Percentiles rank a stretch among this genome's conserved stretches.
Evolutionary conservation across 2,797 vertebrate genomes (phyloP).

Genomic region (Tympanoctomys barrerae): DNA sequence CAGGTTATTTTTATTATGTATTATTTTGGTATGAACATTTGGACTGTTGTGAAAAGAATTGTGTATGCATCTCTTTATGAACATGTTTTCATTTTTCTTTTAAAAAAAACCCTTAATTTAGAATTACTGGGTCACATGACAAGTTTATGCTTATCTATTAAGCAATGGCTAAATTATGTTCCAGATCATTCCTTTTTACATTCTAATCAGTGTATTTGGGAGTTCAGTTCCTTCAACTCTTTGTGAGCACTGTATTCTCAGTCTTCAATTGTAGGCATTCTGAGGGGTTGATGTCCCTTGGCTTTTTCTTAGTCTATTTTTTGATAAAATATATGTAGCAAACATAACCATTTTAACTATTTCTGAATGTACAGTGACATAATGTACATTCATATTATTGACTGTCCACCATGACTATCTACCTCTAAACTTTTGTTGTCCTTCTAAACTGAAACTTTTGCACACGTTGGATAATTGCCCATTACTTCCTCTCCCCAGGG

Average conservation of each 20-base stretch:
- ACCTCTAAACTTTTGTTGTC: not conserved
- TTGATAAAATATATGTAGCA: not conserved
- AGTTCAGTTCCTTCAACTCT: not conserved
- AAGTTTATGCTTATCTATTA: conserved; percentile 10
- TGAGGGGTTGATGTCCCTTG: not conserved
- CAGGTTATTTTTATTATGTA: not conserved
- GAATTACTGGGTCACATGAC: not conserved
- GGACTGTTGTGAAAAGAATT: not conserved
- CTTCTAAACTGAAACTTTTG: not conserved
- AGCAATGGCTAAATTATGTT: not conserved
- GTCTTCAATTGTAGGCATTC: not conserved
- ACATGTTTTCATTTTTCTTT: not conserved
- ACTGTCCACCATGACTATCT: not conserved
- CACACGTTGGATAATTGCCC: not conserved
- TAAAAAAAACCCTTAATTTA: not conserved
- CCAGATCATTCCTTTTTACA: not conserved
- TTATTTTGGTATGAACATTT: not conserved
- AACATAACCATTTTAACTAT: not conserved
- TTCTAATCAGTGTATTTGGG: not conserved
- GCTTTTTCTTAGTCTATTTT: not conserved
- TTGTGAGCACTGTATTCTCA: not conserved
- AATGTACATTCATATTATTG: not conserved
- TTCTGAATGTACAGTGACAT: not conserved
- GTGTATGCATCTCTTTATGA: not conserved
- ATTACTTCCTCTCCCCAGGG: not conserved